These are phyloP conservation scores for Knipowitschia caucasica DNA, from an alignment of 2,797 vertebrate species.

Conservation along the genomic window DNA sequence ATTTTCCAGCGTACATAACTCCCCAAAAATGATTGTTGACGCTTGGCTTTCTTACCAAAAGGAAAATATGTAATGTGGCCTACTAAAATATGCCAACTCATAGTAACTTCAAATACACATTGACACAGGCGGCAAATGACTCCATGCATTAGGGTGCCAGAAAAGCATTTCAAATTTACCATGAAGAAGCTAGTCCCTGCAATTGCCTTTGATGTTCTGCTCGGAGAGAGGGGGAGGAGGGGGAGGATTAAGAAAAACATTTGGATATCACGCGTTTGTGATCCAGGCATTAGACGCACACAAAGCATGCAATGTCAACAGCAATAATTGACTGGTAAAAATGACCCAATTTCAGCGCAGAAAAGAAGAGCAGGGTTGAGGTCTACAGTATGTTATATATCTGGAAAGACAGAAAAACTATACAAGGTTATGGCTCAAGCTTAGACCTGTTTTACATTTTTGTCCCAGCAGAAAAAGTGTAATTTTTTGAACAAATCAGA, in stretches of 20 bases:
- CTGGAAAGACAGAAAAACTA: too few species aligned
- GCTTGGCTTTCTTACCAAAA: too few species aligned
- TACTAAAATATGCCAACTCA: slow-evolving; percentile 28
- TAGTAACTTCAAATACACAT: slow-evolving; percentile 33
- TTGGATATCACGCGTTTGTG: slow-evolving; percentile 52
- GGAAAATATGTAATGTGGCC: slow-evolving; percentile 25
- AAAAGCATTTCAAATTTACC: slow-evolving; percentile 56
- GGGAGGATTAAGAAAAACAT: slow-evolving; percentile 50
- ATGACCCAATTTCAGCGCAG: slow-evolving; percentile 38
- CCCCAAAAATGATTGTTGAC: too few species aligned
- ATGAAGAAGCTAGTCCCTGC: slow-evolving; percentile 51
- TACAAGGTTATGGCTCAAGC: too few species aligned
- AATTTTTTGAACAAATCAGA: too few species aligned
- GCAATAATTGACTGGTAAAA: slow-evolving; percentile 52
- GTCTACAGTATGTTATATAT: too few species aligned
- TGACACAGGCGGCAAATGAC: slow-evolving; percentile 51
- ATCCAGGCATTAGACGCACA: slow-evolving; percentile 36
- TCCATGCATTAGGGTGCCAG: slow-evolving; percentile 50
- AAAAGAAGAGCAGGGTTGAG: slow-evolving; percentile 8
- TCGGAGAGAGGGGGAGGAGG: slow-evolving; percentile 33
- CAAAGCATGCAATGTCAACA: slow-evolving; percentile 52
- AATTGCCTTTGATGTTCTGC: slow-evolving; percentile 57
- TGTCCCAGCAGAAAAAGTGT: too few species aligned
- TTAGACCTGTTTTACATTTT: too few species aligned
- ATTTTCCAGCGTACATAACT: too few species aligned